phyloP scores from a whole-genome alignment of 2,888 invertebrate species.

The Cheilosia scutellata region DNA sequence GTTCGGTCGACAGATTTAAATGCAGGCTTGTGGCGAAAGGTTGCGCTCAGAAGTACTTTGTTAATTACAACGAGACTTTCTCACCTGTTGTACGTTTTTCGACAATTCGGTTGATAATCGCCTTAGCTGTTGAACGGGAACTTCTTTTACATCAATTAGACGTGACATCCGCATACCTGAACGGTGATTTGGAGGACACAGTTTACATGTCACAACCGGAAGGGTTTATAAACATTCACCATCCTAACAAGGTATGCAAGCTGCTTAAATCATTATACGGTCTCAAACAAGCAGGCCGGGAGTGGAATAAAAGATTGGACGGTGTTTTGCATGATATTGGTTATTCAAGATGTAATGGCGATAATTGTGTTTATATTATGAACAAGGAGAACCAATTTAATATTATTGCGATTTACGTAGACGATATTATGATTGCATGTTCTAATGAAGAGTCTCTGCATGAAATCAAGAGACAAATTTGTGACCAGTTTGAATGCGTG shows the following conservation, averaged over 20 bases:
- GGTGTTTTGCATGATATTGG: slow-evolving; percentile 20
- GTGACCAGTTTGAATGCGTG: slow-evolving; percentile 17
- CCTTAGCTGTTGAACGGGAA: neutral
- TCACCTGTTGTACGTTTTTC: slow-evolving; percentile 1
- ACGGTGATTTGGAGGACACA: slow-evolving; percentile 9
- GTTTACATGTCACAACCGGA: slow-evolving; percentile 28
- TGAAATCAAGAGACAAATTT: slow-evolving; percentile 20
- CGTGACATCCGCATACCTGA: slow-evolving; percentile 22
- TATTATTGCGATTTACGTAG: slow-evolving; percentile 31
- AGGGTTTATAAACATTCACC: neutral
- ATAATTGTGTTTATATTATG: slow-evolving; percentile 36
- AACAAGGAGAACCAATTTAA: slow-evolving; percentile 15
- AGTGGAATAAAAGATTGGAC: slow-evolving; percentile 25
- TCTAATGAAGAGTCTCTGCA: slow-evolving; percentile 7
- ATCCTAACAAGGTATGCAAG: neutral
- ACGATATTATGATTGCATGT: slow-evolving; percentile 30
- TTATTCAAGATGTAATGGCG: slow-evolving; percentile 21
- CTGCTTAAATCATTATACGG: slow-evolving; percentile 26
- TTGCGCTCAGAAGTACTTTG: neutral
- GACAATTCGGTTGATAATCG: neutral
- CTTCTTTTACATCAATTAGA: slow-evolving; percentile 25
- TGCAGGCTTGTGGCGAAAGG: neutral
- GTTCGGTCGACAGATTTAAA: neutral
- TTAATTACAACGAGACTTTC: neutral
- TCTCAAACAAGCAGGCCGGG: neutral